Evolutionary conservation across 2,797 vertebrate genomes (phyloP).

Genomic region (Agapornis canus): DNA sequence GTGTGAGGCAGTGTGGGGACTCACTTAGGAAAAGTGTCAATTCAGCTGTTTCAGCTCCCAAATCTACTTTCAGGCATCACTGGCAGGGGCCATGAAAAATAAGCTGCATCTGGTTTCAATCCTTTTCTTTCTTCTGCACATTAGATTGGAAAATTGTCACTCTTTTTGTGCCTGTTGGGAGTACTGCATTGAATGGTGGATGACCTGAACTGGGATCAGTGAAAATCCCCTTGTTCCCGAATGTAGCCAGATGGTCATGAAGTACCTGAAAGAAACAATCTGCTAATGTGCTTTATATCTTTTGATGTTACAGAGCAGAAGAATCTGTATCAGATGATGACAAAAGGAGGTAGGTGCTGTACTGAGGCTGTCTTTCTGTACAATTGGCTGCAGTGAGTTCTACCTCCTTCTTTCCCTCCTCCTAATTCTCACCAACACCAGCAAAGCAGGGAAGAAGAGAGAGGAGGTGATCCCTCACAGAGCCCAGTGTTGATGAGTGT

Average conservation of each 20-base stretch:
- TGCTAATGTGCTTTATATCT: conserved; percentile 61
- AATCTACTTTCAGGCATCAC: neutral
- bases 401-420: neutral
- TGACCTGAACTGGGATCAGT: neutral
- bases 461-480: neutral
- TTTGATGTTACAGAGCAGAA: conserved; percentile 83
- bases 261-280: neutral
- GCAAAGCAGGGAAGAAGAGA: neutral
- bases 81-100: neutral
- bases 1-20: neutral
- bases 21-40: neutral
- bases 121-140: neutral
- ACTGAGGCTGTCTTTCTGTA: neutral
- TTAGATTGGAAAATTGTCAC: neutral
- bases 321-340: conserved; percentile 89
- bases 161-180: neutral
- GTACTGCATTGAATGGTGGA: neutral
- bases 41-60: neutral
- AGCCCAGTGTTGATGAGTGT: neutral
- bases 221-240: neutral
- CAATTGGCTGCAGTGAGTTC: neutral
- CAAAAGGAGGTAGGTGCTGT: conserved; percentile 86
- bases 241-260: neutral
- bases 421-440: neutral
- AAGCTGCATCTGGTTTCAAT: neutral